These are phyloP conservation scores for Eurystomus glaucurus DNA, from an alignment of 2,797 vertebrate genomes.

Conservation along the genomic window DNA sequence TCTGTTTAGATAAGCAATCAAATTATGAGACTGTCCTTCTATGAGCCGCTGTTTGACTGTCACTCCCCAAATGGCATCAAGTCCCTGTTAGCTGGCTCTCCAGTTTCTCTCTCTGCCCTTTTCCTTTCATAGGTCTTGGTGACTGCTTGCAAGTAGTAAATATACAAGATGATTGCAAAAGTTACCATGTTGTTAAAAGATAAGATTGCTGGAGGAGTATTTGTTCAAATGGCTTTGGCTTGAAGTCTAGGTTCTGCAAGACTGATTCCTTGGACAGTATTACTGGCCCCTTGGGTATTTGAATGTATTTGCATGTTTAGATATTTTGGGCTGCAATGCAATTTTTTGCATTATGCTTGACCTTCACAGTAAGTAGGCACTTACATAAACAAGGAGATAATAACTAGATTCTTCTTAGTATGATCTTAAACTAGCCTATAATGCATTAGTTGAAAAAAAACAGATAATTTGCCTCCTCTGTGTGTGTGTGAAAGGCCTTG, in stretches of 20 bases:
- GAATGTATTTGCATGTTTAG: not conserved
- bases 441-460: not conserved
- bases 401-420: not conserved
- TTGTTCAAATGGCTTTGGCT: not conserved
- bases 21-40: not conserved
- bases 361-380: conserved; percentile 1
- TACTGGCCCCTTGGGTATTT: not conserved
- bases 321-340: not conserved
- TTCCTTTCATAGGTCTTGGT: not conserved
- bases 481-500: not conserved
- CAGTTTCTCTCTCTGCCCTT: not conserved
- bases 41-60: not conserved
- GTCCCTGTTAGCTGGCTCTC: not conserved
- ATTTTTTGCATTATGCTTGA: not conserved
- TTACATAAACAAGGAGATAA: not conserved
- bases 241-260: not conserved
- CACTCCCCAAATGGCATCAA: rapidly evolving
- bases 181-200: not conserved
- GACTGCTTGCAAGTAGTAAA: not conserved
- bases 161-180: not conserved
- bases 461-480: not conserved
- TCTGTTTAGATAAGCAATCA: not conserved
- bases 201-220: not conserved
- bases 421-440: not conserved
- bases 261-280: not conserved